phyloP scores from a whole-genome alignment of 2,113 vertebrate species.

The Columba janthina region DNA sequence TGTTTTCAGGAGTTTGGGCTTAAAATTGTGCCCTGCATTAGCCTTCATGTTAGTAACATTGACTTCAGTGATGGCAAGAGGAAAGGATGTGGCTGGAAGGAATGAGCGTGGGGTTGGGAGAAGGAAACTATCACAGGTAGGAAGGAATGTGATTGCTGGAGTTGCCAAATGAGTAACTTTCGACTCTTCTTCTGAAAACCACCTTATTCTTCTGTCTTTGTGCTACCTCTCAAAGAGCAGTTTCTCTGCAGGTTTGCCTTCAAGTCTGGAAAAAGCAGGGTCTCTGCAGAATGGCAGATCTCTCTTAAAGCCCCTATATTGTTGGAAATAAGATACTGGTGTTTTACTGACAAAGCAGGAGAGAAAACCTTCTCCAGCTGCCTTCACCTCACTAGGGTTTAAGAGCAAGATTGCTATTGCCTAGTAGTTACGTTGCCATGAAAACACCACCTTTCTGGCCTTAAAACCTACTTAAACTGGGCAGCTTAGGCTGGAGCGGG shows the following conservation, averaged over 20 bases:
- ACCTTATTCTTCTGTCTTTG: rapidly evolving
- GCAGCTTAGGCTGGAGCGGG: not conserved
- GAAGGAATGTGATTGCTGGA: not conserved
- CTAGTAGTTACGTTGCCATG: not conserved
- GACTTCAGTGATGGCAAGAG: not conserved
- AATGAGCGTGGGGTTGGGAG: not conserved
- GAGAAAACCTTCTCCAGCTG: not conserved
- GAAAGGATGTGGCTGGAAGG: not conserved
- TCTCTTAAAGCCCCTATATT: not conserved
- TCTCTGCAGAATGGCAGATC: not conserved
- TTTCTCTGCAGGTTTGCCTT: not conserved
- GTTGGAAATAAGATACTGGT: not conserved
- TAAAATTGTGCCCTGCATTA: not conserved
- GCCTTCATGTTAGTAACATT: not conserved
- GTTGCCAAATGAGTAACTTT: not conserved
- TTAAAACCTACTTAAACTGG: not conserved
- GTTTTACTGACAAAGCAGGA: not conserved
- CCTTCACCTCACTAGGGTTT: not conserved
- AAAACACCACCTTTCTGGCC: not conserved
- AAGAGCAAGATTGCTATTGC: not conserved
- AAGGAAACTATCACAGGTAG: not conserved
- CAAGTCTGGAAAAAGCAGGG: not conserved
- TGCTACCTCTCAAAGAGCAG: not conserved
- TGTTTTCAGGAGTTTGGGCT: not conserved
- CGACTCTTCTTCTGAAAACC: not conserved